phyloP scores from a whole-genome alignment of 2,888 invertebrate species.

The Neoscelio sp. region DNA sequence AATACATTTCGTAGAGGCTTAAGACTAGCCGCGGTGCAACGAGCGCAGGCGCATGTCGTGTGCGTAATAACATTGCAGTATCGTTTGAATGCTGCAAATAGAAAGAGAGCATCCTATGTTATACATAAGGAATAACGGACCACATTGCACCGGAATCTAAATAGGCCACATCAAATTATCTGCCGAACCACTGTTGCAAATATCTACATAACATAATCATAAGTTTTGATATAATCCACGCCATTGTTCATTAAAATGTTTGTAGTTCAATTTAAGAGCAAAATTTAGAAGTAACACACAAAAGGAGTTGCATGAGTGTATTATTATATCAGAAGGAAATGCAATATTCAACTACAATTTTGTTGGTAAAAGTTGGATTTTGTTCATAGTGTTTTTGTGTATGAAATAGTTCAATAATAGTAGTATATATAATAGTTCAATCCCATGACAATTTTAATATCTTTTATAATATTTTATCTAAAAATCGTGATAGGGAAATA shows the following conservation, averaged over 20 bases:
- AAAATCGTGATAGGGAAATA: too few relatives aligned
- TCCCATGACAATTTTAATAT: too few relatives aligned
- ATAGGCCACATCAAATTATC: slow-evolving; percentile 52
- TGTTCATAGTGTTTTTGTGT: too few relatives aligned
- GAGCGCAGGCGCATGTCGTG: slow-evolving; percentile 52
- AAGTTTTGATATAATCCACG: slow-evolving; percentile 45
- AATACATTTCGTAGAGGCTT: slow-evolving; percentile 71
- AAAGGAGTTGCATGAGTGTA: not conserved
- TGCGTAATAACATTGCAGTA: slow-evolving; percentile 63
- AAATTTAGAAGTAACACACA: not conserved
- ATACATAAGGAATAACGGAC: slow-evolving; percentile 61
- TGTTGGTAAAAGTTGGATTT: not conserved
- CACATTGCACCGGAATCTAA: slow-evolving; percentile 52
- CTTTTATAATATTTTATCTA: too few relatives aligned
- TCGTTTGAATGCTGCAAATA: slow-evolving; percentile 58
- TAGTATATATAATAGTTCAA: too few relatives aligned
- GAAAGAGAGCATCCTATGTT: slow-evolving; percentile 57
- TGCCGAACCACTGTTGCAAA: slow-evolving; percentile 25
- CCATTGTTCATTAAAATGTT: slow-evolving; percentile 31
- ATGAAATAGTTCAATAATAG: too few relatives aligned
- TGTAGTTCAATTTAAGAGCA: slow-evolving; percentile 21
- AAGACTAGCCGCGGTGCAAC: slow-evolving; percentile 33
- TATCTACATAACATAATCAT: slow-evolving; percentile 56
- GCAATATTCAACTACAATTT: not conserved
- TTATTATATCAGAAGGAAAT: slow-evolving; percentile 5